Percentiles rank a stretch among this genome's conserved stretches.
These are phyloP conservation scores for Orchestes rusci DNA, from an alignment of 2,888 invertebrate genomes.

Conservation along the genomic window DNA sequence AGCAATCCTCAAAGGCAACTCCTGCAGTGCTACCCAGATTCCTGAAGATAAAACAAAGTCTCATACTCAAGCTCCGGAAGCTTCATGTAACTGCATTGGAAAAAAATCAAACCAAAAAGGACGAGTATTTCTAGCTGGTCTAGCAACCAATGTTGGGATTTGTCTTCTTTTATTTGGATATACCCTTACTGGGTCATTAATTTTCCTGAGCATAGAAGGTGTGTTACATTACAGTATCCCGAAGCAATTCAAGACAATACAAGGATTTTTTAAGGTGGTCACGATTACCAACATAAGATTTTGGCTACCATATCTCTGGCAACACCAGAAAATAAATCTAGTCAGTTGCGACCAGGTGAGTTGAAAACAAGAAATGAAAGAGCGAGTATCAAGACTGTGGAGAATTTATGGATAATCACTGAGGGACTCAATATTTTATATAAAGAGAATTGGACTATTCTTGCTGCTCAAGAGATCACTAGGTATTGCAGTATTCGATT, in stretches of 20 bases:
- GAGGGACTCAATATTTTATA: slow-evolving; percentile 81
- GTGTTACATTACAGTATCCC: no score
- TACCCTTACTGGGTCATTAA: slow-evolving; percentile 66
- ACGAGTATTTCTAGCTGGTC: slow-evolving; percentile 60
- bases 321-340: slow-evolving; percentile 26
- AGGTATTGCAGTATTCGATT: slow-evolving; percentile 11
- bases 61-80: slow-evolving; percentile 33
- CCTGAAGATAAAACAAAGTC: slow-evolving; percentile 7
- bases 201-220: slow-evolving; percentile 77
- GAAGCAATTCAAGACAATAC: no score
- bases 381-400: slow-evolving; percentile 64
- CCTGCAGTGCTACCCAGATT: slow-evolving; percentile 28
- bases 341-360: slow-evolving; percentile 40
- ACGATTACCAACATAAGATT: slow-evolving; percentile 52
- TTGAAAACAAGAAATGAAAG: slow-evolving; percentile 47
- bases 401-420: slow-evolving; percentile 89
- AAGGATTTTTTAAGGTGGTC: slow-evolving; percentile 48
- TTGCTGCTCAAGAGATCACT: slow-evolving; percentile 69
- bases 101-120: slow-evolving; percentile 36
- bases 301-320: slow-evolving; percentile 49
- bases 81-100: slow-evolving; percentile 39
- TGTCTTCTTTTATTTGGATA: slow-evolving; percentile 75
- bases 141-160: slow-evolving; percentile 70
- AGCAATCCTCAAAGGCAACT: slow-evolving; percentile 37
- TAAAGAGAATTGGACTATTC: slow-evolving; percentile 77